Conservation (phyloP, 2,888 invertebrate genomes). For the Euclidia mi region DNA sequence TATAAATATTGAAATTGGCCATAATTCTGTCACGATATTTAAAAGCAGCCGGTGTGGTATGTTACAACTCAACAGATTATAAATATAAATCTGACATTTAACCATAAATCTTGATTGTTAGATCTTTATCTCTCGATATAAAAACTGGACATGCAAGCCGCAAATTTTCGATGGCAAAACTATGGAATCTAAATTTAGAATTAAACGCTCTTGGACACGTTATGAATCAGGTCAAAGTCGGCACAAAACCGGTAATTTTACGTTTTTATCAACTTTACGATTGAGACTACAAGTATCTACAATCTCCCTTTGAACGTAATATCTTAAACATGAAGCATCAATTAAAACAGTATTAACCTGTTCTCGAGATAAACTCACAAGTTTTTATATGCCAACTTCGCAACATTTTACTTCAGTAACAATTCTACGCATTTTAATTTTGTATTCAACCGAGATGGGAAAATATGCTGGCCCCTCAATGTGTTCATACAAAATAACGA, state of each 20-base stretch:
- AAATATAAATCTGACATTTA: constrained; percentile 1
- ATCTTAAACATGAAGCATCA: background rate
- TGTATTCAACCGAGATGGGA: constrained; percentile 1
- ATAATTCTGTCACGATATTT: background rate
- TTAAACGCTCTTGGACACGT: constrained; percentile 11
- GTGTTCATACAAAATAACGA: constrained; percentile 25
- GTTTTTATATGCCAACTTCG: constrained; percentile 1
- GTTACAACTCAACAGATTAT: background rate
- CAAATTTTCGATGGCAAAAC: constrained; percentile 9
- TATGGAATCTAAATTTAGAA: constrained; percentile 28
- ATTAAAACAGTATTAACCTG: background rate
- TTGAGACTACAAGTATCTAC: constrained; percentile 11
- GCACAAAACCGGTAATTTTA: constrained; percentile 25
- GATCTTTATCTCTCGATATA: constrained; percentile 7
- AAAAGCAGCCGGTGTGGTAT: background rate
- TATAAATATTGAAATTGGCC: background rate
- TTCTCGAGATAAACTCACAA: background rate
- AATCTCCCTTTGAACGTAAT: constrained; percentile 17
- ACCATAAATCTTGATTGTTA: background rate
- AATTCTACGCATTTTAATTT: background rate
- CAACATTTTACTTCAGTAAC: background rate
- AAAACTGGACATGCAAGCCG: constrained; percentile 12
- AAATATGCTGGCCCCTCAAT: constrained; percentile 22
- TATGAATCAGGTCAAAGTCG: constrained; percentile 44
- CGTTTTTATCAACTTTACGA: constrained; percentile 20